Evolutionary conservation across 23 tunicate genomes (phyloP), one percentile per base, ranked within the genome.

Genomic region (Ascidia mentula): DNA sequence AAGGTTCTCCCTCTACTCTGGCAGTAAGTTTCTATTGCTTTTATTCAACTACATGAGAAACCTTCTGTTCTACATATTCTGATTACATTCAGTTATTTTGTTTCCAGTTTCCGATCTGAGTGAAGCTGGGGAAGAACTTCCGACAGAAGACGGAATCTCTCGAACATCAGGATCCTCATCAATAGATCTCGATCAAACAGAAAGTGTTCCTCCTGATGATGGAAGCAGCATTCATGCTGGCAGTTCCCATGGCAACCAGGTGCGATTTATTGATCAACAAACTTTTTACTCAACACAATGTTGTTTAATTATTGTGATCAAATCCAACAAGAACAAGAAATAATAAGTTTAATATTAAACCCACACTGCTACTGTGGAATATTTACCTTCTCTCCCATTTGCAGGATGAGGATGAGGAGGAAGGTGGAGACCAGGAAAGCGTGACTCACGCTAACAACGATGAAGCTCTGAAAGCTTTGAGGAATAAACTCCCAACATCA

Each of bases 191-290:
- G 97, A 92, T 82, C 97, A 82, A 34, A 31, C 82, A 24, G 97
- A 76, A 32, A 80, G 72, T 30, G 97, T 87, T 36, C 88, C 85
- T 42, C 84, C 85, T 42, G 97, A 92, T 79, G 97, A 92, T 74
- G 61, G 85, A 0, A 92, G 97, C 73, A 92, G 97, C 69, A 77
- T 92, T 39, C 88, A 85, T 60, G 97, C 91, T 2, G 85, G 74
- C 28, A 91, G 97, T 40, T 87, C 90, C 22, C 97, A 84, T 73
- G 97, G 90, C 34, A 91, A 86, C 60, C 97, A 91, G 88, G 95
- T 89, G 4, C 22, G 26, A n/a, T n/a, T n/a, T n/a, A n/a, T n/a
- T n/a, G n/a, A n/a, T n/a, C n/a, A n/a, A n/a, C n/a, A n/a, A n/a
- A n/a, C n/a, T n/a, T n/a, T n/a, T n/a, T n/a, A n/a, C n/a, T n/a